phyloP scores from a whole-genome alignment of 1,140 invertebrate species.

The Listronotus oregonensis region DNA sequence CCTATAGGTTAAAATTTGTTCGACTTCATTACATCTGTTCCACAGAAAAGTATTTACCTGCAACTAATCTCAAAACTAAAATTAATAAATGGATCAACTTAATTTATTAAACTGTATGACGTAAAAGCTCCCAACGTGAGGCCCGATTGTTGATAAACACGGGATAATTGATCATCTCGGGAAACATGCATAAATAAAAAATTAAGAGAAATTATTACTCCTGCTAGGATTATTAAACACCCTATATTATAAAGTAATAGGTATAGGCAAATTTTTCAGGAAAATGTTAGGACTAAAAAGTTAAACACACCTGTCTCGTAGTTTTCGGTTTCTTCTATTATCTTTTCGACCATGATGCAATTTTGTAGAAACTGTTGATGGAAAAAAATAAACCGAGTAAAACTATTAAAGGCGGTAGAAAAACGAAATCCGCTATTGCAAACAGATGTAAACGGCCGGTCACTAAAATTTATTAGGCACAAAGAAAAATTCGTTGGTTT shows the following conservation, averaged over 20 bases:
- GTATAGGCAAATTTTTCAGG: no score
- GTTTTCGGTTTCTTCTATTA: constrained; percentile 53
- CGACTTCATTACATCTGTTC: no score
- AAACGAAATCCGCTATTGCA: constrained; percentile 30
- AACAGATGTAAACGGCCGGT: constrained; percentile 43
- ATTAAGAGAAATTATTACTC: no score
- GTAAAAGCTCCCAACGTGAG: neutral
- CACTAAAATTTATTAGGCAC: constrained; percentile 46
- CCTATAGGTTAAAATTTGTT: no score
- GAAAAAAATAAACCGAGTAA: constrained; percentile 4
- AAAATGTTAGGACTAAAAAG: neutral
- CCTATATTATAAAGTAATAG: no score
- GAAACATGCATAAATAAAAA: no score
- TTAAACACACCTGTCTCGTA: constrained; percentile 48
- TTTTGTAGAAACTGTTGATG: constrained; percentile 16
- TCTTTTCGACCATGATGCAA: constrained; percentile 53
- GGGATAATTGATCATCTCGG: neutral
- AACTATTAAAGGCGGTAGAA: constrained; percentile 17
- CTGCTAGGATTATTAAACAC: no score
- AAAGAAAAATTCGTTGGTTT: constrained; percentile 51
- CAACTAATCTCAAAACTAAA: no score
- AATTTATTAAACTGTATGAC: no score
- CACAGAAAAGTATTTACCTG: no score
- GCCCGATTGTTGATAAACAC: constrained; percentile 25
- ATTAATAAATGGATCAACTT: no score